Percentiles rank a stretch among this genome's conserved stretches.
Evolutionary conservation across 2,888 invertebrate genomes (phyloP).

Genomic region (Ormyrus labotus): DNA sequence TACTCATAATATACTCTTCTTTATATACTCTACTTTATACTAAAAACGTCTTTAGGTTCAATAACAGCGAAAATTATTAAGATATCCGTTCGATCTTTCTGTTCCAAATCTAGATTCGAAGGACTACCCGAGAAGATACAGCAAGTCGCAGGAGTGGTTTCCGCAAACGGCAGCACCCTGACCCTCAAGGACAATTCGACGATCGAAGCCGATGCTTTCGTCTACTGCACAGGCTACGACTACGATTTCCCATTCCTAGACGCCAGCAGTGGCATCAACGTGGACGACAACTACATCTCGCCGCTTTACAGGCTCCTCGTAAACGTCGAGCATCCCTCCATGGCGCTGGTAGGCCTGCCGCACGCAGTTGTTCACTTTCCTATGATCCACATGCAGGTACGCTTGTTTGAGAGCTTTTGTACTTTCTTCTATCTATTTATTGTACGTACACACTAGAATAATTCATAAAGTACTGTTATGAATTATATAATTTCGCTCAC

Average conservation of each 20-base stretch:
- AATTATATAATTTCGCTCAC: background rate
- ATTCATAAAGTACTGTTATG: background rate
- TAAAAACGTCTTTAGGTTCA: background rate
- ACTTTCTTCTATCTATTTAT: background rate
- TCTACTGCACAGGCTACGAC: slow-evolving; percentile 87
- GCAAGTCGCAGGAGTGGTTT: slow-evolving; percentile 78
- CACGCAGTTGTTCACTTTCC: slow-evolving; percentile 83
- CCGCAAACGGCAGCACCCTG: slow-evolving; percentile 77
- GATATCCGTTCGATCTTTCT: no score
- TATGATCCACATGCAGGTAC: slow-evolving; percentile 85
- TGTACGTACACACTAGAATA: background rate
- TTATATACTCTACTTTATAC: background rate
- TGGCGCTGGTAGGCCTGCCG: slow-evolving; percentile 86
- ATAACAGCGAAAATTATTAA: background rate
- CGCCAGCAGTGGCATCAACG: slow-evolving; percentile 78
- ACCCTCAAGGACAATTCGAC: slow-evolving; percentile 80
- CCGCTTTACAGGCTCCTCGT: slow-evolving; percentile 87
- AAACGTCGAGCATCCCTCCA: slow-evolving; percentile 84
- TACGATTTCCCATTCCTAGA: slow-evolving; percentile 85
- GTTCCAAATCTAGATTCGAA: slow-evolving; percentile 72
- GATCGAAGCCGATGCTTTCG: slow-evolving; percentile 81
- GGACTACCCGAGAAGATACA: slow-evolving; percentile 77
- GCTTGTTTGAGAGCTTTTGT: background rate
- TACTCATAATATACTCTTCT: background rate
- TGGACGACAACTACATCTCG: slow-evolving; percentile 78